Base-by-base conservation (phyloP, 2,888 invertebrate species). In the Atrina japonica region DNA sequence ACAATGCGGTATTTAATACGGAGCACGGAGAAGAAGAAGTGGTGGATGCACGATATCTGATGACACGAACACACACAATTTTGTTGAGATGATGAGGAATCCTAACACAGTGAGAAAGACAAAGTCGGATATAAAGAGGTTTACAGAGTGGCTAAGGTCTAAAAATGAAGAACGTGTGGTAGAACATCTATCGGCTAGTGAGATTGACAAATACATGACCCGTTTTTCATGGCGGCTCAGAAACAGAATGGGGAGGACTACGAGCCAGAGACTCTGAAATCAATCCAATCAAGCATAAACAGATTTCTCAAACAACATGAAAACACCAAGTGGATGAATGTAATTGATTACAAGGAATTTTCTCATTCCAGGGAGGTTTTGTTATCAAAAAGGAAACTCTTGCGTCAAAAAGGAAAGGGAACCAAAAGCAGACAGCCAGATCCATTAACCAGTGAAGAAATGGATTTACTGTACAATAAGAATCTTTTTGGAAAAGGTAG, bases 341-440 rank as follows among this genome's bases (percentile, higher is more conserved):
- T 70, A 1, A 18, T 72, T 23, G 49, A 64, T 9, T 65, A 66
- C 27, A n/a, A 11, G 16, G 55, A 25, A 3, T 66, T 73, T 30
- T 47, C 41, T 14, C 73, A 73, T n/a, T 53, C 40, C n/a, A 47
- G 65, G 30, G 68, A 69, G 23, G 68, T 73, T 0, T 14, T 68
- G 2, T n/a, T 30, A 3, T 65, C 65, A 16, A 68, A 73, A 52
- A 9, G 64, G 14, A 73, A 73, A 60, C 9, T 29, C 0, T 25
- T 73, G n/a, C 53, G 61, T 18, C 49, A 45, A 18, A 27, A 72
- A 5, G 64, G 64, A 23, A 50, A 53, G 21, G 59, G 59, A 11
- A 68, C 68, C 18, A 60, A 41, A 29, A 21, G n/a, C 5, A 59
- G 30, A 7, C 21, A 60, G 18, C 55, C 73, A 40, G 68, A 68